These are phyloP conservation scores for Theristus sp. DNA, from an alignment of 2,888 invertebrate genomes.

Conservation along the genomic window DNA sequence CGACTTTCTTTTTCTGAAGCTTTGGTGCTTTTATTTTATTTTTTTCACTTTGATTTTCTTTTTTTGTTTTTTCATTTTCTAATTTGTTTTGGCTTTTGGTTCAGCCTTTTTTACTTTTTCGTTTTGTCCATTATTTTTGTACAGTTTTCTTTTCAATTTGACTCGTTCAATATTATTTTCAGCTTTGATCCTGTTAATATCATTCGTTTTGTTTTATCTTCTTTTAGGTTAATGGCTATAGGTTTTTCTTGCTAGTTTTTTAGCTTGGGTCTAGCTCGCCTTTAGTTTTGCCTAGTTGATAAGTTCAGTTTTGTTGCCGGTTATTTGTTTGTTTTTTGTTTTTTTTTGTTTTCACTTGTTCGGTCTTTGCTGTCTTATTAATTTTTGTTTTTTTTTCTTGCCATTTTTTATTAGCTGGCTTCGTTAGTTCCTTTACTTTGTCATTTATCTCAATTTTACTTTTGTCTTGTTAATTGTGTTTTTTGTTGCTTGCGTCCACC, in stretches of 20 bases:
- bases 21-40: neutral
- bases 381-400: neutral
- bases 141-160: neutral
- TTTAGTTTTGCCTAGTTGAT: neutral
- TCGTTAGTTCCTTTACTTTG: neutral
- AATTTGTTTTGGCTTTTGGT: neutral
- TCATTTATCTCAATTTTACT: neutral
- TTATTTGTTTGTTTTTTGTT: neutral
- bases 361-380: neutral
- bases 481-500: neutral
- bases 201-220: neutral
- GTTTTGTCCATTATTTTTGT: neutral
- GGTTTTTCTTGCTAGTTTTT: neutral
- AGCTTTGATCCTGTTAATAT: neutral
- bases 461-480: neutral
- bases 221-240: neutral
- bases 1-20: neutral
- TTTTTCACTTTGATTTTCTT: neutral
- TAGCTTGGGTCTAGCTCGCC: neutral
- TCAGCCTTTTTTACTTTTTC: neutral
- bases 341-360: neutral
- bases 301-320: neutral
- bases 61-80: neutral
- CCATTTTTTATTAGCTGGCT: neutral
- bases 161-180: neutral